Evolutionary conservation across 2,888 invertebrate genomes (phyloP).

Genomic region (Toxonevra muliebris): DNA sequence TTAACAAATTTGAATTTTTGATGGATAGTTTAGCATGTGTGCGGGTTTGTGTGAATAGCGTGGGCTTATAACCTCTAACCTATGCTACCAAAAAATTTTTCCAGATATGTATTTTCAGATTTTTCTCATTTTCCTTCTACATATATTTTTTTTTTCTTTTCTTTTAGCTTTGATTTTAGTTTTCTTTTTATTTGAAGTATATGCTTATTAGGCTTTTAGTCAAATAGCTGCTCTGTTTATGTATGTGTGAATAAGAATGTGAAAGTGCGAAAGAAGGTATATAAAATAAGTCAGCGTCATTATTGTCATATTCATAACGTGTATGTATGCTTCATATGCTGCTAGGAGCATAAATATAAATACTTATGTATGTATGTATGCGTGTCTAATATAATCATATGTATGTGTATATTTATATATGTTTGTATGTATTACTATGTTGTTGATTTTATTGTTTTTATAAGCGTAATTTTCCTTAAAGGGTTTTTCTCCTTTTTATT

Average conservation of each 20-base stretch:
- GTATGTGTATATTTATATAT: background rate
- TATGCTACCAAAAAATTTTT: too few relatives aligned
- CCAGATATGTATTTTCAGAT: too few relatives aligned
- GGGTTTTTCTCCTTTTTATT: background rate
- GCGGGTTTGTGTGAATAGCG: background rate
- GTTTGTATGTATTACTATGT: background rate
- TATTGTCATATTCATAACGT: too few relatives aligned
- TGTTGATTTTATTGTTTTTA: background rate
- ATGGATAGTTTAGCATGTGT: background rate
- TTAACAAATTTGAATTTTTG: slow-evolving; percentile 2
- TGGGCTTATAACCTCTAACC: too few relatives aligned
- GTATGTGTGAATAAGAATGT: background rate
- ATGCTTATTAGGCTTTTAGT: background rate
- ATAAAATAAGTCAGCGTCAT: too few relatives aligned
- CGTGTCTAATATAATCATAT: too few relatives aligned
- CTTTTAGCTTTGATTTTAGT: background rate
- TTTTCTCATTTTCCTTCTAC: background rate
- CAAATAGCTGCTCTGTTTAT: background rate
- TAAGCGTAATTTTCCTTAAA: background rate
- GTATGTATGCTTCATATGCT: background rate
- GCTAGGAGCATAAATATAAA: background rate
- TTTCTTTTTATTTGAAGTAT: background rate
- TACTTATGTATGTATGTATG: background rate
- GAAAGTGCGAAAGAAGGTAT: background rate
- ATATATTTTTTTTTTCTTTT: background rate